A percentile compares a stretch with the other conserved stretches of the same genome.
phyloP scores from a whole-genome alignment of 2,797 vertebrate species.

The Acrossocheilus wenchowensis region DNA sequence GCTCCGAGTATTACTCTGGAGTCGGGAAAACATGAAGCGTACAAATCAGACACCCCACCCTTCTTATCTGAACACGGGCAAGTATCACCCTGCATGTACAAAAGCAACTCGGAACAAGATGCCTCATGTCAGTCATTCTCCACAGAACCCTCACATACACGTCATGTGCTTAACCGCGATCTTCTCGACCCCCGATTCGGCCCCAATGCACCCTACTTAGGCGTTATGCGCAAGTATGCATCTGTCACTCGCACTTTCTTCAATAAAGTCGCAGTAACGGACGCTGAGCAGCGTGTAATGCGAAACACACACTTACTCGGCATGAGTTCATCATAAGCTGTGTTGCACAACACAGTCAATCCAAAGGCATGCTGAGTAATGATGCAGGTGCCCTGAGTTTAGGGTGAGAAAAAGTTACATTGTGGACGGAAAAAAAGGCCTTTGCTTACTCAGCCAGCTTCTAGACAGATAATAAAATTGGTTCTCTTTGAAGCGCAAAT shows the following conservation, averaged over 20 bases:
- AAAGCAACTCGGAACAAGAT: constrained; percentile 44
- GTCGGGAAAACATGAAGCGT: constrained; percentile 33
- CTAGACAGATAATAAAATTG: not conserved
- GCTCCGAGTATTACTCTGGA: constrained; percentile 31
- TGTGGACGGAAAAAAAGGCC: not conserved
- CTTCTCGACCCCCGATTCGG: not conserved
- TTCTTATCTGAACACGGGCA: constrained; percentile 50
- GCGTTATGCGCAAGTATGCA: not conserved
- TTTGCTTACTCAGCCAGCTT: constrained; percentile 21
- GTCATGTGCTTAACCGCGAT: not conserved
- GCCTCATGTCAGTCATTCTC: constrained; percentile 38
- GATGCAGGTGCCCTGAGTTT: constrained; percentile 24
- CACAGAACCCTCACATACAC: constrained; percentile 20
- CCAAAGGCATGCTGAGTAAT: constrained; percentile 16
- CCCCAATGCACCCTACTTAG: not conserved
- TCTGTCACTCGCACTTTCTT: not conserved
- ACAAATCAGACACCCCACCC: constrained; percentile 37
- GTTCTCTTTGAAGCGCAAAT: not conserved
- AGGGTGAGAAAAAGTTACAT: constrained; percentile 5
- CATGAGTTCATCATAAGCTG: not conserved
- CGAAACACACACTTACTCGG: not conserved
- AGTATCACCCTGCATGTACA: constrained; percentile 44
- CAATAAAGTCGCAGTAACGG: not conserved
- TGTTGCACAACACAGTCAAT: constrained; percentile 15
- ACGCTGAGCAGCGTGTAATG: not conserved